Conservation (phyloP, 2,888 invertebrate species). For the Cybosia mesomella region DNA sequence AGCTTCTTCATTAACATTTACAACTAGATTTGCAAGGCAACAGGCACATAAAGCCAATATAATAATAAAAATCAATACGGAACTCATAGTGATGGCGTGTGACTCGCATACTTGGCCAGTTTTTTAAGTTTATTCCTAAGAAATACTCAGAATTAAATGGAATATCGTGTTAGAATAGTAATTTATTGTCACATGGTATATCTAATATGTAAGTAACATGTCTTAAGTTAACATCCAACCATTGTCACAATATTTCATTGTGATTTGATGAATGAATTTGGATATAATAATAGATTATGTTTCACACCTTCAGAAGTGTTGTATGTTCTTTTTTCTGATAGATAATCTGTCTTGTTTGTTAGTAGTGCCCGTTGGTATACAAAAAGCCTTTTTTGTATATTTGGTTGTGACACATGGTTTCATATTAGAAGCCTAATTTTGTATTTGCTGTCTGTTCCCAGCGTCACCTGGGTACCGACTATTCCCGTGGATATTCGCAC, state of each 20-base stretch:
- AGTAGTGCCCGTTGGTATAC: background rate
- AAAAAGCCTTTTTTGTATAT: background rate
- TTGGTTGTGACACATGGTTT: constrained; percentile 1
- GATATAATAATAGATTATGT: constrained; percentile 19
- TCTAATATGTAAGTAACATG: background rate
- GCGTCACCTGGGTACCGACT: background rate
- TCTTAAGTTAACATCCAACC: background rate
- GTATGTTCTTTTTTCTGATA: background rate
- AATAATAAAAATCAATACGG: background rate
- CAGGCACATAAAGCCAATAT: background rate
- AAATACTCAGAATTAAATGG: background rate
- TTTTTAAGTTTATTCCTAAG: background rate
- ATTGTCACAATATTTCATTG: constrained; percentile 4
- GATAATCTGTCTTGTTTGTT: background rate
- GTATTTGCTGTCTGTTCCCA: background rate
- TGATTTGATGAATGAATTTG: constrained; percentile 4
- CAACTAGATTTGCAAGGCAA: background rate
- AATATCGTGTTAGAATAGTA: background rate
- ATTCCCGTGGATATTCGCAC: background rate
- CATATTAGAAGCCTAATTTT: background rate
- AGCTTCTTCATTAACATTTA: background rate
- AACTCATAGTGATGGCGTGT: background rate
- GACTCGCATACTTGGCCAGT: background rate
- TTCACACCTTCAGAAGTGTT: constrained; percentile 2
- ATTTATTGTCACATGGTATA: background rate